phyloP scores from a whole-genome alignment of 2,113 vertebrate species.

The Pelecanoides urinatrix region DNA sequence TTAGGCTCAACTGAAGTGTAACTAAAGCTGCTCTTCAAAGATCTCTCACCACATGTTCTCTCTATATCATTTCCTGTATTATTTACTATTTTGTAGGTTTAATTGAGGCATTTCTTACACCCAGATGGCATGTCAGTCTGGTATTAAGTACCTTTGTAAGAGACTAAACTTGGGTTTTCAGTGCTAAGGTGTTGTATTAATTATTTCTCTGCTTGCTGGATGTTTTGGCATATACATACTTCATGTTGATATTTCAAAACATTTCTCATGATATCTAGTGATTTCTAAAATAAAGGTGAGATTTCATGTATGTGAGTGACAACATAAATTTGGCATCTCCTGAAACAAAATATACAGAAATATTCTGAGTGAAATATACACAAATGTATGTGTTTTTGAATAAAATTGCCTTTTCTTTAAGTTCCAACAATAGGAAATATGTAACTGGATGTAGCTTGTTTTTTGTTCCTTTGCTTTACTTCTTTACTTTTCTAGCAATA shows the following conservation, averaged over 20 bases:
- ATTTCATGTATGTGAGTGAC: not conserved
- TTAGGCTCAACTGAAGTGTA: constrained; percentile 61
- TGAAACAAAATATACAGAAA: not conserved
- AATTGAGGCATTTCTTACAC: constrained; percentile 57
- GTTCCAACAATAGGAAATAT: not conserved
- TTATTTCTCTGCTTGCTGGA: not conserved
- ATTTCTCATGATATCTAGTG: not conserved
- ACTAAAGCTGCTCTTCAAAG: constrained; percentile 61
- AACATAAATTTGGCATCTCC: not conserved
- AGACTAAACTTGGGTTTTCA: not conserved
- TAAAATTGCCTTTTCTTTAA: not conserved
- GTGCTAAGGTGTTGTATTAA: not conserved
- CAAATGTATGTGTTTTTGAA: not conserved
- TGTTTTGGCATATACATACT: not conserved
- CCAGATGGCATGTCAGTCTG: constrained; percentile 52
- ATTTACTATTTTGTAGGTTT: constrained; percentile 55
- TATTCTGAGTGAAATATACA: not conserved
- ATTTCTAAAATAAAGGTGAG: not conserved
- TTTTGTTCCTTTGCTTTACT: not conserved
- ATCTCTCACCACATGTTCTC: constrained; percentile 62
- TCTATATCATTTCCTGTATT: constrained; percentile 46
- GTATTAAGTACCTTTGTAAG: not conserved
- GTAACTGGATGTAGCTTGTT: not conserved
- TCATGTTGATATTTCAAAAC: not conserved
- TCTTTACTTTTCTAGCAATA: not conserved